Evolutionary conservation across 2,888 invertebrate species (phyloP).

Genomic region (Xylota sylvarum): DNA sequence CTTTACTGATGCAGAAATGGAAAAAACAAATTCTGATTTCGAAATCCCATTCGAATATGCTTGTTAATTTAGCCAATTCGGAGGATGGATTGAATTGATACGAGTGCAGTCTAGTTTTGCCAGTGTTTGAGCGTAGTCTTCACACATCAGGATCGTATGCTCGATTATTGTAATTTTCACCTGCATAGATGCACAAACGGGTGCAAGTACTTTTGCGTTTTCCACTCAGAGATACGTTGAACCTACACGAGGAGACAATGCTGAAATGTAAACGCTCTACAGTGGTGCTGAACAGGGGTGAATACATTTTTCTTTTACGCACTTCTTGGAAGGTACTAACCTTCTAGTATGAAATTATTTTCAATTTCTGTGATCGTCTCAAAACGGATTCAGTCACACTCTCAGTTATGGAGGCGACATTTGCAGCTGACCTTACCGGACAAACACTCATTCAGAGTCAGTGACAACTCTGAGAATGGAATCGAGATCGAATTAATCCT

Average conservation of each 20-base stretch:
- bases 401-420: too few relatives aligned
- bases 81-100: constrained; percentile 28
- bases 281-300: constrained; percentile 28
- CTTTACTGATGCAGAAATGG: constrained; percentile 10
- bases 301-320: neutral
- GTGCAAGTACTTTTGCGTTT: constrained; percentile 15
- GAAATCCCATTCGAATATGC: constrained; percentile 13
- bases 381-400: too few relatives aligned
- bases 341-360: too few relatives aligned
- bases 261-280: neutral
- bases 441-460: too few relatives aligned
- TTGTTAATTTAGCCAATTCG: constrained; percentile 57
- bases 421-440: too few relatives aligned
- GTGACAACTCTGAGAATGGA: too few relatives aligned
- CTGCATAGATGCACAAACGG: constrained; percentile 45
- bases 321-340: too few relatives aligned
- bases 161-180: constrained; percentile 66
- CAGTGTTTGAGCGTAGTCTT: constrained; percentile 24
- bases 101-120: constrained; percentile 11
- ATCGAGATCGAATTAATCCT: too few relatives aligned
- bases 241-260: constrained; percentile 22
- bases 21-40: constrained; percentile 34
- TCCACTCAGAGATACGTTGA: constrained; percentile 62
- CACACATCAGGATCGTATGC: constrained; percentile 35
- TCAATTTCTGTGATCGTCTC: too few relatives aligned